Conservation (phyloP, 2,888 invertebrate species). For the Gasteruption jaculator region DNA sequence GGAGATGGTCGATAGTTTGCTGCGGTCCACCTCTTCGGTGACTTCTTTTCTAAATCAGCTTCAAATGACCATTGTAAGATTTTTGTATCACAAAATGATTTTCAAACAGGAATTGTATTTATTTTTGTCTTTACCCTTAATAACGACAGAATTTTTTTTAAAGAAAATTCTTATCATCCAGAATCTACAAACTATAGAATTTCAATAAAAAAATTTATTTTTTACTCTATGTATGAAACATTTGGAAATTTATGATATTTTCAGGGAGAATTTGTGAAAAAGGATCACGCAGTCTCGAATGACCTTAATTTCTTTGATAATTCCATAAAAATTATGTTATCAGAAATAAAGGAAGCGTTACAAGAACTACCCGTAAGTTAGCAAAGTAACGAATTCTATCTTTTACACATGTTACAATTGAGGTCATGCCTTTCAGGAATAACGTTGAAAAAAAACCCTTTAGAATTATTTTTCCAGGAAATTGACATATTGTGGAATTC, state of each 20-base stretch:
- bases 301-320: too few relatives aligned
- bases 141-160: too few relatives aligned
- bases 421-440: constrained; percentile 3
- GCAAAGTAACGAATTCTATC: too few relatives aligned
- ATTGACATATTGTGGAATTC: constrained; percentile 29
- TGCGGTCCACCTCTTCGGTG: constrained; percentile 30
- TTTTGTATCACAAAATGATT: constrained; percentile 5
- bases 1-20: constrained; percentile 24
- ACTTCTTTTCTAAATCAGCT: constrained; percentile 36
- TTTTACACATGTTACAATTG: too few relatives aligned
- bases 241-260: too few relatives aligned
- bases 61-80: constrained; percentile 31
- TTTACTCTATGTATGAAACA: too few relatives aligned
- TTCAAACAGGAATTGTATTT: constrained; percentile 15
- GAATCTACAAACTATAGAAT: background rate
- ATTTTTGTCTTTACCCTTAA: background rate
- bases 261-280: too few relatives aligned
- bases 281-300: too few relatives aligned
- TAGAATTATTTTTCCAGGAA: constrained; percentile 23
- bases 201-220: constrained; percentile 6
- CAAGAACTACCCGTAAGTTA: constrained; percentile 31
- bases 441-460: background rate
- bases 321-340: constrained; percentile 22
- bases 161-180: background rate
- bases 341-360: constrained; percentile 33